These are phyloP conservation scores for Chloroclystis v-ata DNA, from an alignment of 2,888 invertebrate genomes.

Conservation along the genomic window DNA sequence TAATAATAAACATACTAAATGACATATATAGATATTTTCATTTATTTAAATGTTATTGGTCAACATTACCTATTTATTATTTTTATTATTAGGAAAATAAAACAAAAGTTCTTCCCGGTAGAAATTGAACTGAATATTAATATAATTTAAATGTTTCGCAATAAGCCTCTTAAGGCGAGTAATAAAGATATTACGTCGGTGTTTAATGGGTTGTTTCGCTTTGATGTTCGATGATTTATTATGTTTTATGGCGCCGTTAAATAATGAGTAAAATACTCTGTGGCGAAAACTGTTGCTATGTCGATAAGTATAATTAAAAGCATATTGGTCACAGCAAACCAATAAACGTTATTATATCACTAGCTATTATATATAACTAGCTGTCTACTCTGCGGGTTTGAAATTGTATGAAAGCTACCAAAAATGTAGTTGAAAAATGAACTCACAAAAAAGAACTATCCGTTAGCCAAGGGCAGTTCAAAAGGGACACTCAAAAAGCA, in stretches of 20 bases:
- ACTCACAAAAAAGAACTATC: not conserved
- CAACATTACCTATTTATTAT: too few species aligned
- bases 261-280: not conserved
- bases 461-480: too few species aligned
- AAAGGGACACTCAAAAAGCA: slow-evolving; percentile 15
- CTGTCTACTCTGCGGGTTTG: too few species aligned
- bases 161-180: slow-evolving; percentile 34
- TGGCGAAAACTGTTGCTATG: not conserved
- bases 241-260: not conserved
- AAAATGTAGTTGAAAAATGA: not conserved
- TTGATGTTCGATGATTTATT: slow-evolving; percentile 12
- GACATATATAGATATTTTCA: too few species aligned
- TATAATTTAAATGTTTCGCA: slow-evolving; percentile 40
- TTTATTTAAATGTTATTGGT: too few species aligned
- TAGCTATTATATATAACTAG: too few species aligned
- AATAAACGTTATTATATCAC: too few species aligned
- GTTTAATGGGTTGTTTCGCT: slow-evolving; percentile 34
- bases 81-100: too few species aligned
- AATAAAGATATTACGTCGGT: slow-evolving; percentile 35
- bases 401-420: too few species aligned
- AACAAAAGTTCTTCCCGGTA: not conserved
- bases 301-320: not conserved
- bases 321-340: too few species aligned
- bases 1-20: too few species aligned
- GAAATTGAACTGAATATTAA: not conserved